A percentile compares a stretch with the other conserved stretches of the same genome.
Conservation (phyloP, 2,888 invertebrate species). For the Branchipolynoe longqiensis region DNA sequence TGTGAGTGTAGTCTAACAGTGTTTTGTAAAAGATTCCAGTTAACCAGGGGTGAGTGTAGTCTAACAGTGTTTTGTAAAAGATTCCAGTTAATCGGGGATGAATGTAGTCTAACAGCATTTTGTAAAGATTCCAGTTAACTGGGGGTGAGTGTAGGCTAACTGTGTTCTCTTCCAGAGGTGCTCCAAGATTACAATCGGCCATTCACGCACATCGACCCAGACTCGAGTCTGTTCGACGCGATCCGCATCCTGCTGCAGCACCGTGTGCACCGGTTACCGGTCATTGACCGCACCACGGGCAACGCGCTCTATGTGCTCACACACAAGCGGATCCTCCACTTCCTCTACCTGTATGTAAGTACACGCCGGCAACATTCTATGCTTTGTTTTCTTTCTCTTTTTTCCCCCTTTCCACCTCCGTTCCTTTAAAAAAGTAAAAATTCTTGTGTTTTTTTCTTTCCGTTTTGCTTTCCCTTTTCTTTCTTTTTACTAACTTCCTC, state of each 20-base stretch:
- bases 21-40: too few relatives aligned
- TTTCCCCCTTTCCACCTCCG: too few relatives aligned
- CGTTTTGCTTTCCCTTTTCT: too few relatives aligned
- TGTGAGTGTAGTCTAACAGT: too few relatives aligned
- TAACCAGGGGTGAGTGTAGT: too few relatives aligned
- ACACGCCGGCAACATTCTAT: conserved; percentile 46
- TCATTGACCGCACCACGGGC: conserved; percentile 96
- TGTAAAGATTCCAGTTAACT: neutral
- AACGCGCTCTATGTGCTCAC: conserved; percentile 99
- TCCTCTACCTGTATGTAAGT: conserved; percentile 98
- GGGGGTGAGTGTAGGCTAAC: neutral
- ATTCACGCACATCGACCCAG: conserved; percentile 94
- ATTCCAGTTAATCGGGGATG: neutral
- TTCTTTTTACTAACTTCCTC: too few relatives aligned
- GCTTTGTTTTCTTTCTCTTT: too few relatives aligned
- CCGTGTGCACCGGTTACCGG: conserved; percentile 97
- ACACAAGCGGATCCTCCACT: conserved; percentile 98
- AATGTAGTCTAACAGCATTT: too few relatives aligned
- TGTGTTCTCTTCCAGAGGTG: conserved; percentile 86
- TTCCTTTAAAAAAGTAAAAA: too few relatives aligned
- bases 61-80: too few relatives aligned
- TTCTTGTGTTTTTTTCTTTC: too few relatives aligned
- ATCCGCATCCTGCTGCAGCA: conserved; percentile 95
- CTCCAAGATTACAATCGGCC: conserved; percentile 92
- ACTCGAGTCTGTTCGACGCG: conserved; percentile 90